Evolutionary conservation across 2,888 invertebrate species (phyloP).

Genomic region (Chrysolina haemoptera): DNA sequence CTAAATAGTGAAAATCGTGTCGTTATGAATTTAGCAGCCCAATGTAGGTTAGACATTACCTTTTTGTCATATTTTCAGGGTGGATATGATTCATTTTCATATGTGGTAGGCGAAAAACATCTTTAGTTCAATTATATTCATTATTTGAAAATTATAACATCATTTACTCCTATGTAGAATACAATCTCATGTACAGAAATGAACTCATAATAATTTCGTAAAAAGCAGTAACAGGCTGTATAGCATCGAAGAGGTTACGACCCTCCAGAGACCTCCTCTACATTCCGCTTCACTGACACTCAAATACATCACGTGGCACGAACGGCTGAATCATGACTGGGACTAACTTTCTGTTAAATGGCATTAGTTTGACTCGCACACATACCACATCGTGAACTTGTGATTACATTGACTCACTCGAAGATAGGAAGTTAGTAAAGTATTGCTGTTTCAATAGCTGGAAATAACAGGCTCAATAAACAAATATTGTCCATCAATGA

Average conservation of each 20-base stretch:
- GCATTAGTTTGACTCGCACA: slow-evolving; percentile 51
- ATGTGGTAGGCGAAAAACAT: too few species aligned
- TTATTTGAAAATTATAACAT: too few species aligned
- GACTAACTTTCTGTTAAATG: slow-evolving; percentile 58
- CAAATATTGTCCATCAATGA: too few species aligned
- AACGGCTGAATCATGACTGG: slow-evolving; percentile 53
- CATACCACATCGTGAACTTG: slow-evolving; percentile 20
- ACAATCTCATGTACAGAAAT: slow-evolving; percentile 41
- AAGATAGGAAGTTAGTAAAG: slow-evolving; percentile 1
- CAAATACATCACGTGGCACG: slow-evolving; percentile 55
- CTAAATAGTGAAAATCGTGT: too few species aligned
- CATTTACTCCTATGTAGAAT: too few species aligned
- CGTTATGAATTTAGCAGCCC: too few species aligned
- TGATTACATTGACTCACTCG: slow-evolving; percentile 3
- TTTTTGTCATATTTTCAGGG: too few species aligned
- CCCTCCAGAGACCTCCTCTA: slow-evolving; percentile 42
- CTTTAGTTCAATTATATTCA: too few species aligned
- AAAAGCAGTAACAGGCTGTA: slow-evolving; percentile 27
- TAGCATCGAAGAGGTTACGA: slow-evolving; percentile 40
- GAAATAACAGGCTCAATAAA: not conserved
- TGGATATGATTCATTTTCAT: too few species aligned
- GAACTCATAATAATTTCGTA: slow-evolving; percentile 9
- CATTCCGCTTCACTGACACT: slow-evolving; percentile 54
- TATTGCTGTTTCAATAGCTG: not conserved
- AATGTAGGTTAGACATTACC: too few species aligned